phyloP scores from a whole-genome alignment of 53 echinoderm and acorn worm genomes.

The Actinopyga echinites region DNA sequence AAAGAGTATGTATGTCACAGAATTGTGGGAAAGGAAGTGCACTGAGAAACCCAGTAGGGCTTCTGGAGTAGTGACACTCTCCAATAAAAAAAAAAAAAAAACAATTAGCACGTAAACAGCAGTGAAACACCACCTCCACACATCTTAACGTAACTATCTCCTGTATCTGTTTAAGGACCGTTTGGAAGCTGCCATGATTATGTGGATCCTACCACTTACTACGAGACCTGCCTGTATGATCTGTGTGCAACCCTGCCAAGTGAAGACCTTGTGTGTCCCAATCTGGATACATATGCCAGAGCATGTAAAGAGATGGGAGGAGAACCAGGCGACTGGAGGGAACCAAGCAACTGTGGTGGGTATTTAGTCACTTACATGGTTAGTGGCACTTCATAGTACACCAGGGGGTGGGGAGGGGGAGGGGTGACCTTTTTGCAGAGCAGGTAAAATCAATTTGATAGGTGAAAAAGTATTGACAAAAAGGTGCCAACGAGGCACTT shows the following conservation, averaged over 20 bases:
- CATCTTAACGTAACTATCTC: background rate
- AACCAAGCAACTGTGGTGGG: conserved; percentile 6
- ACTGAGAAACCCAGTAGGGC: no score
- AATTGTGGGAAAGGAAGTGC: no score
- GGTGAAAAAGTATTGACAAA: no score
- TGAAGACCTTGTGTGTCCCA: conserved; percentile 58
- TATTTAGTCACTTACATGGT: background rate
- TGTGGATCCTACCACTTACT: conserved; percentile 48
- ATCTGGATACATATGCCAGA: conserved; percentile 52
- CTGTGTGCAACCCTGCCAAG: conserved; percentile 67
- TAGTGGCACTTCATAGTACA: background rate
- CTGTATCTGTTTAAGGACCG: conserved; percentile 30
- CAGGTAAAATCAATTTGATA: no score
- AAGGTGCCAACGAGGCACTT: no score
- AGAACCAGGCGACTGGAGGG: conserved; percentile 42
- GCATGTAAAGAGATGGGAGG: conserved; percentile 56
- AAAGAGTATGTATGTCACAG: no score
- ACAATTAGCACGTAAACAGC: background rate
- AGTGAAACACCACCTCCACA: background rate
- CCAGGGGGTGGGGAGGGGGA: background rate
- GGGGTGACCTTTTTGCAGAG: no score
- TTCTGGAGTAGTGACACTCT: no score
- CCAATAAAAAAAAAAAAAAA: background rate
- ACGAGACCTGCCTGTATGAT: conserved; percentile 66
- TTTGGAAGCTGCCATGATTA: conserved; percentile 60